Evolutionary conservation across 2,113 vertebrate genomes (phyloP).

Genomic region (Indicator indicator): DNA sequence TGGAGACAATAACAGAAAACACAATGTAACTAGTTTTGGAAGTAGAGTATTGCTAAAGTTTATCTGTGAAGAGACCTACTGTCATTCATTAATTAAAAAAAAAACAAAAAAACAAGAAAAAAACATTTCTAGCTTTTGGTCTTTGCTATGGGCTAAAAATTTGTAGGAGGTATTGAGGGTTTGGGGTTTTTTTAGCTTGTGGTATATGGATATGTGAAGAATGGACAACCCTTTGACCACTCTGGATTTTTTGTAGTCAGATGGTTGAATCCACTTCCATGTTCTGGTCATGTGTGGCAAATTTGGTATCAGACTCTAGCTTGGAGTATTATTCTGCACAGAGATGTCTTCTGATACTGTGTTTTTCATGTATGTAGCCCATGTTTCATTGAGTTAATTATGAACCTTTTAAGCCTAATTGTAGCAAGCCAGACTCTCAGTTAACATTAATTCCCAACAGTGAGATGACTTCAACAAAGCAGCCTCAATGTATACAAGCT

Average conservation of each 20-base stretch:
- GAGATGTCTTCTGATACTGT: neutral
- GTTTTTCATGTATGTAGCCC: neutral
- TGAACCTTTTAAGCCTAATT: neutral
- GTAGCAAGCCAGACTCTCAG: neutral
- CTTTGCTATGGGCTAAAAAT: neutral
- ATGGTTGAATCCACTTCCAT: neutral
- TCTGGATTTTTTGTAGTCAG: neutral
- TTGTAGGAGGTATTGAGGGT: neutral
- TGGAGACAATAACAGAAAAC: neutral
- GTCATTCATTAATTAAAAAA: neutral
- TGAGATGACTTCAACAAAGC: neutral
- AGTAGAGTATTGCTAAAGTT: neutral
- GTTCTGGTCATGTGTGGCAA: neutral
- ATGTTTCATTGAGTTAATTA: rapidly evolving
- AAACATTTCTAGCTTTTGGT: neutral
- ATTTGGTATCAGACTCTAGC: neutral
- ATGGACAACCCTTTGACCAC: neutral
- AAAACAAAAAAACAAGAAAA: neutral
- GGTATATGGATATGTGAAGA: neutral
- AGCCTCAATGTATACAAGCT: neutral
- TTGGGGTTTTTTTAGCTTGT: neutral
- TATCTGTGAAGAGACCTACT: neutral
- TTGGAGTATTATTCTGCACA: neutral
- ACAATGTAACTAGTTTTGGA: neutral
- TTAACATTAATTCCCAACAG: neutral